Evolutionary conservation across 2,113 vertebrate species (phyloP).

Genomic region (Vidua chalybeata): DNA sequence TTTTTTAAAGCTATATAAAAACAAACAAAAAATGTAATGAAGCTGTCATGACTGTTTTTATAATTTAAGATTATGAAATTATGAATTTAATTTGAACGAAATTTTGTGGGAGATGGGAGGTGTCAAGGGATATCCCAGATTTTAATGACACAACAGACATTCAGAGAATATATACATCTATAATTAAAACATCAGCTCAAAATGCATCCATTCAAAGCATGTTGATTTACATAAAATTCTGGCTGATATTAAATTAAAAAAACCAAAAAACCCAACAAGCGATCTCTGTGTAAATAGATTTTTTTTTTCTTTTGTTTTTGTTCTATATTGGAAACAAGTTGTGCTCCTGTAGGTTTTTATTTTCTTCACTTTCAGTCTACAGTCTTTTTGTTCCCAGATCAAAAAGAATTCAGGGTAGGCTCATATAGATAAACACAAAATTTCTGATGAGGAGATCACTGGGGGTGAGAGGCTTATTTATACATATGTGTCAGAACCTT

Average conservation of each 20-base stretch:
- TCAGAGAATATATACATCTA: not conserved
- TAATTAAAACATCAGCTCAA: not conserved
- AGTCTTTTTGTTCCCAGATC: not conserved
- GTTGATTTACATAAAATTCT: not conserved
- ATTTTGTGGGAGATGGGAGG: not conserved
- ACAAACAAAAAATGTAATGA: not conserved
- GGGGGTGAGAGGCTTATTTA: rapidly evolving
- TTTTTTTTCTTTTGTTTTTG: not conserved
- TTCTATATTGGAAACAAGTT: not conserved
- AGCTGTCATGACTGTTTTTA: not conserved
- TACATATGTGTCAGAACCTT: not conserved
- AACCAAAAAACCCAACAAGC: not conserved
- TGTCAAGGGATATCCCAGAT: not conserved
- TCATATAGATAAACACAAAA: not conserved
- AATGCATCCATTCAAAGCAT: not conserved
- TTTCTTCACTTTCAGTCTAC: not conserved
- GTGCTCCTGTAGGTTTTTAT: not conserved
- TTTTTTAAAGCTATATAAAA: not conserved
- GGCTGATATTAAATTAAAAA: not conserved
- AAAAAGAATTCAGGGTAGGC: not conserved
- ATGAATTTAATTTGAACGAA: not conserved
- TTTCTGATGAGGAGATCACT: not conserved
- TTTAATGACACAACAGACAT: not conserved
- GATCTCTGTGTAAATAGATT: not conserved
- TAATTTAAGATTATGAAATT: not conserved